Evolutionary conservation across 2,888 invertebrate species (phyloP), one percentile per base, ranked within the genome.

Genomic region (Scelioninae gen. 1): DNA sequence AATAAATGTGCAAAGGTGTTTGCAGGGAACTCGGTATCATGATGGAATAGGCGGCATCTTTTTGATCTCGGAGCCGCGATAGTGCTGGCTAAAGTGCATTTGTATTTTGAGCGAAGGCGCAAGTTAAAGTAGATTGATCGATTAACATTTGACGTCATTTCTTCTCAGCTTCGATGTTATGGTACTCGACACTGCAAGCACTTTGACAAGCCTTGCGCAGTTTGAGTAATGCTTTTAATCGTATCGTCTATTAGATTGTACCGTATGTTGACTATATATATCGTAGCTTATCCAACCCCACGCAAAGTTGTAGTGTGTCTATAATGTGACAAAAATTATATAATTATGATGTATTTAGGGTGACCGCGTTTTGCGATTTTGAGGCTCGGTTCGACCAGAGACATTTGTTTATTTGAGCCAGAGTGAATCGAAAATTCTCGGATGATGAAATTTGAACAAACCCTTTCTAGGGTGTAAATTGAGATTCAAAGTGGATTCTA

Each of bases 191-290:
- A 60, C 72, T 76, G 69, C 81, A 76, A 76, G 71, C 75, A 81
- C 60, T 76, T 69, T 47, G 51, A 40, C 47, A 65, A 66, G 58
- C 65, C 60, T 75, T 76, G 45, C 71, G 45, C 71, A 76, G 60
- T 66, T 82, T 65, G 34, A 66, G 53, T 75, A 72, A 76, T 32
- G 75, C 83, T 83, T 71, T 72, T 75, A 79, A 83, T 76, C 40
- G 75, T 72, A 74, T 32, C 32, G 32, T 49, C 23, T 23, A 23
- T 23, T 78, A 69, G 72, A 75, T 66, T 49, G 40, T 79, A 79
- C 32, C 71, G 65, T 53, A 79, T 63, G 69, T 45, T 68, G 63
- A 69, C 11, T 71, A 63, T 13, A 32, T n/a, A n/a, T 72, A 79
- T 43, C 9, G 16, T 55, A 79, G 75, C 60, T 79, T 81, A 75